phyloP scores from a whole-genome alignment of 1,140 invertebrate genomes.

The Hermatobates lingyangjiaoensis region DNA sequence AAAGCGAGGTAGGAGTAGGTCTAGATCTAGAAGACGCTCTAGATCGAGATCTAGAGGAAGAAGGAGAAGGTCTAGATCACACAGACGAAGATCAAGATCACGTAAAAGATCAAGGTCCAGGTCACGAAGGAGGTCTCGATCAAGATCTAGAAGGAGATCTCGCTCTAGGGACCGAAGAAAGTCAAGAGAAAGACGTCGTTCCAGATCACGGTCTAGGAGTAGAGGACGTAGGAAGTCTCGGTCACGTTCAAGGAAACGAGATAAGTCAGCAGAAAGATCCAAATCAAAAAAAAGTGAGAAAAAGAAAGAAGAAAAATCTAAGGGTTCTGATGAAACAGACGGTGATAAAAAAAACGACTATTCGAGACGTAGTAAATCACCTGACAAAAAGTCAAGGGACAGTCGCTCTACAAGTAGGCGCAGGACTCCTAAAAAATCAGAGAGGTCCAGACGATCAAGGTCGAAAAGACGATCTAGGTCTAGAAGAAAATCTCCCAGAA shows the following conservation, averaged over 20 bases:
- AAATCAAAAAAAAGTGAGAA: conserved; percentile 20
- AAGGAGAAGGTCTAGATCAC: conserved; percentile 32
- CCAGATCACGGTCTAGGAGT: conserved; percentile 22
- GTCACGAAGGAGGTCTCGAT: conserved; percentile 20
- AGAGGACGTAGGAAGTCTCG: conserved; percentile 24
- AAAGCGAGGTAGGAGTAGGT: conserved; percentile 31
- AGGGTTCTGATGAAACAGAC: conserved; percentile 11
- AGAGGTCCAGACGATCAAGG: background rate
- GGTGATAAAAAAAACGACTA: background rate
- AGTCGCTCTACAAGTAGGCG: background rate
- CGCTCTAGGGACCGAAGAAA: conserved; percentile 30
- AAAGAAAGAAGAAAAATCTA: conserved; percentile 21
- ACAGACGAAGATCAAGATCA: conserved; percentile 41
- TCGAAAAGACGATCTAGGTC: background rate
- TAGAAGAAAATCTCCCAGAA: background rate
- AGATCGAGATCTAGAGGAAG: conserved; percentile 31
- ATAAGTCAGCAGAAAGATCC: conserved; percentile 24
- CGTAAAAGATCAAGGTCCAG: conserved; percentile 26
- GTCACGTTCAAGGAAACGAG: conserved; percentile 19
- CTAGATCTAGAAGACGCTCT: conserved; percentile 22
- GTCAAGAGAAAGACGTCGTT: conserved; percentile 37
- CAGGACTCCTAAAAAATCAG: background rate
- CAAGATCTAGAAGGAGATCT: conserved; percentile 25
- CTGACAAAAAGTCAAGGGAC: background rate
- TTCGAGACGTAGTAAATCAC: background rate